Conservation (phyloP, 2,113 vertebrate species). For the Etheostoma cragini region DNA sequence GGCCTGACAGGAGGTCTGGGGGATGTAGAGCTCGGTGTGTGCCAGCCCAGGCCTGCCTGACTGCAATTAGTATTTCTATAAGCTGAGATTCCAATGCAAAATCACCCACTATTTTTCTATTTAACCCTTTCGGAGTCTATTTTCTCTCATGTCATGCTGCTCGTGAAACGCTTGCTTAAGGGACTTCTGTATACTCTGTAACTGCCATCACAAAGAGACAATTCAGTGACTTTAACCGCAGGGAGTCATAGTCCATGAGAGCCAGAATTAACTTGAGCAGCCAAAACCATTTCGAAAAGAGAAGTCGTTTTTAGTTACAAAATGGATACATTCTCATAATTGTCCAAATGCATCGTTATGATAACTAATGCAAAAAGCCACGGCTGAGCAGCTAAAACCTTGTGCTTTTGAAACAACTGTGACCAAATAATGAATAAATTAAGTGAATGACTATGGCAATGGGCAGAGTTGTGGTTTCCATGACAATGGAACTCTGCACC, state of each 20-base stretch:
- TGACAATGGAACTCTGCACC: slow-evolving; percentile 67
- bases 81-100: slow-evolving; percentile 75
- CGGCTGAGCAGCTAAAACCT: slow-evolving; percentile 22
- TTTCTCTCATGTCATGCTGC: slow-evolving; percentile 24
- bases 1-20: slow-evolving; percentile 78
- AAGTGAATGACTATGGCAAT: slow-evolving; percentile 48
- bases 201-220: slow-evolving; percentile 13
- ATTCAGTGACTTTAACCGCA: slow-evolving; percentile 37
- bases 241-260: slow-evolving; percentile 11
- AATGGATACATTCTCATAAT: slow-evolving; percentile 1
- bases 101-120: slow-evolving; percentile 51
- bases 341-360: slow-evolving; percentile 18
- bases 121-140: slow-evolving; percentile 56
- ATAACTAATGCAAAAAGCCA: slow-evolving; percentile 33
- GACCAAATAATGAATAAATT: slow-evolving; percentile 66
- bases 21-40: slow-evolving; percentile 64
- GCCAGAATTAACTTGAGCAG: slow-evolving; percentile 24
- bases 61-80: slow-evolving; percentile 78
- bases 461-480: slow-evolving; percentile 72
- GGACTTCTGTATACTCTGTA: slow-evolving; percentile 26
- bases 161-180: slow-evolving; percentile 41
- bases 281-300: slow-evolving; percentile 6
- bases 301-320: background rate
- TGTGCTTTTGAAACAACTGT: slow-evolving; percentile 44
- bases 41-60: slow-evolving; percentile 77